These are phyloP conservation scores for Anabas testudineus DNA, from an alignment of 2,797 vertebrate genomes.

Conservation along the genomic window DNA sequence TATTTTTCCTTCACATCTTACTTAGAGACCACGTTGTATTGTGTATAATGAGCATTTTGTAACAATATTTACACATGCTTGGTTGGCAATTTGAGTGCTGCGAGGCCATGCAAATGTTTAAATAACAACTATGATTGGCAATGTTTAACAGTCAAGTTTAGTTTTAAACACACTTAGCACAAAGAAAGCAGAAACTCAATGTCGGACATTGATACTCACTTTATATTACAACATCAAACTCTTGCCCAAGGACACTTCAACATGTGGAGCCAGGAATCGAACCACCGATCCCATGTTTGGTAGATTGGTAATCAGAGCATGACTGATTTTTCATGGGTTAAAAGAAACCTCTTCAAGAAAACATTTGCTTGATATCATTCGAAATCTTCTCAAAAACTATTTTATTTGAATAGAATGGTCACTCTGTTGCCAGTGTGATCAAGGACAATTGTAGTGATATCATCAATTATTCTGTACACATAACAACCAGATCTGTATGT, in stretches of 20 bases:
- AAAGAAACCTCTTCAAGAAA: conserved; percentile 8
- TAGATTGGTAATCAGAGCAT: no score
- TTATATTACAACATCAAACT: not conserved
- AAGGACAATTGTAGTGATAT: conserved; percentile 18
- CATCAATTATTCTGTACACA: conserved; percentile 27
- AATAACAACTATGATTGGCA: not conserved
- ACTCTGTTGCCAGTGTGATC: conserved; percentile 25
- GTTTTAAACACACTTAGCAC: no score
- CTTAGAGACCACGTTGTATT: not conserved
- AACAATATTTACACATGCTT: not conserved
- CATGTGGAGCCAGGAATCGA: no score
- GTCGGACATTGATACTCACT: not conserved
- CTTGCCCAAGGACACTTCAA: not conserved
- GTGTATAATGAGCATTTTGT: not conserved
- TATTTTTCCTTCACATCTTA: no score
- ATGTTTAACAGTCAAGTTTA: not conserved
- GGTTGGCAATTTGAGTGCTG: not conserved
- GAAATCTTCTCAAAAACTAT: conserved; percentile 30
- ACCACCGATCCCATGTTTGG: no score
- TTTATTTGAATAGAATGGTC: conserved; percentile 57
- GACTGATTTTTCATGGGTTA: no score
- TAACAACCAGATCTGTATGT: not conserved
- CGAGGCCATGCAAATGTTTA: not conserved
- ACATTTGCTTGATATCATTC: conserved; percentile 18
- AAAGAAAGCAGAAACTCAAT: no score